A percentile compares a stretch with the other conserved stretches of the same genome.
phyloP scores from a whole-genome alignment of 64 coral and sea anemone species.

The Trachythela sp. region DNA sequence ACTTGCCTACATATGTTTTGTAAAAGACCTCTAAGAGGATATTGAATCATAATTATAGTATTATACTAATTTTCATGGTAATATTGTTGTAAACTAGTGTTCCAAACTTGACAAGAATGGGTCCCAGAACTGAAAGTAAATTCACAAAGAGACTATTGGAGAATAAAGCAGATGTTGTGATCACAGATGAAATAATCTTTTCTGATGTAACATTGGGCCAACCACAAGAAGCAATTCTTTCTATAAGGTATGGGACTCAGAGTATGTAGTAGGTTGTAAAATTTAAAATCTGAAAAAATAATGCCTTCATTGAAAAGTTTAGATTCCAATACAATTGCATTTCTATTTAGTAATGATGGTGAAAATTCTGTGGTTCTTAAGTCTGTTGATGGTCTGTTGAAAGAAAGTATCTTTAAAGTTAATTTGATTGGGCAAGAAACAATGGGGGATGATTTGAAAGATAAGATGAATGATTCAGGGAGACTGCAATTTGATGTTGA shows the following conservation, averaged over 20 bases:
- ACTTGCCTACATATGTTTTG: too few relatives aligned
- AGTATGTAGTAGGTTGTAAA: background rate
- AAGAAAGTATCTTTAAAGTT: background rate
- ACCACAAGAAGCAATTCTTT: slow-evolving; percentile 6
- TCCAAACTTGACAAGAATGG: background rate
- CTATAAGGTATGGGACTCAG: slow-evolving; percentile 47
- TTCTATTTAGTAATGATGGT: background rate
- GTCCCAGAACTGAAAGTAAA: slow-evolving; percentile 16
- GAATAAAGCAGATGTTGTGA: slow-evolving; percentile 44
- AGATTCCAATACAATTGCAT: background rate
- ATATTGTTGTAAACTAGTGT: background rate
- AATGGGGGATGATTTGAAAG: background rate
- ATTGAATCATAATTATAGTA: too few relatives aligned
- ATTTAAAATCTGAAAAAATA: too few relatives aligned
- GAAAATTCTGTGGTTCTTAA: background rate
- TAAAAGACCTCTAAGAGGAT: too few relatives aligned
- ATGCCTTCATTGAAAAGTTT: too few relatives aligned
- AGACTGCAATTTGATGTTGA: background rate
- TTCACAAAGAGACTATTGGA: slow-evolving; percentile 51
- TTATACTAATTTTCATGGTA: too few relatives aligned
- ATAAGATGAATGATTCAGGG: background rate
- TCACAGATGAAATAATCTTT: slow-evolving; percentile 44
- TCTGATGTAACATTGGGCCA: slow-evolving; percentile 40
- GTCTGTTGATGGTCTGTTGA: background rate
- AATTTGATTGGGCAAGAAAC: background rate